Evolutionary conservation across 2,888 invertebrate species (phyloP).

Genomic region (Diabrotica balteata): DNA sequence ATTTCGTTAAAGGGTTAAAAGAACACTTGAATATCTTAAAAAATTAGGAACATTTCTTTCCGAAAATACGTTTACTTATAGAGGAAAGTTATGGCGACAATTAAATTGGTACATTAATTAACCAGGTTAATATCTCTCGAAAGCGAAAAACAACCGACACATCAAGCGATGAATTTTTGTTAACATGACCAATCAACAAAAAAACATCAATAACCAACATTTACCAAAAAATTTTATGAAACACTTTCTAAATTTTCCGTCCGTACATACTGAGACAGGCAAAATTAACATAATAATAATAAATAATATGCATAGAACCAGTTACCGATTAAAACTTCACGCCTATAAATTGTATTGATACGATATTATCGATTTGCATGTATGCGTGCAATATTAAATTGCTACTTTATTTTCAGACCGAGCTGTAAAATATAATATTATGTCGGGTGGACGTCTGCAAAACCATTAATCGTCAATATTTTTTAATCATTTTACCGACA

Average conservation of each 20-base stretch:
- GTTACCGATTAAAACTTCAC: slow-evolving; percentile 37
- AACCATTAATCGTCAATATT: slow-evolving; percentile 35
- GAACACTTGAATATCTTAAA: no score
- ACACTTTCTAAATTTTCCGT: slow-evolving; percentile 22
- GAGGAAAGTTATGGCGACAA: no score
- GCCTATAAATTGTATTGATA: slow-evolving; percentile 36
- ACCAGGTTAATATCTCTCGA: no score
- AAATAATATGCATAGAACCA: slow-evolving; percentile 32
- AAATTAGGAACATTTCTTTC: no score
- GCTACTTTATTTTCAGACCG: slow-evolving; percentile 45
- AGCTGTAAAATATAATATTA: slow-evolving; percentile 42
- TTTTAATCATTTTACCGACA: slow-evolving; percentile 31
- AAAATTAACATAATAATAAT: slow-evolving; percentile 32
- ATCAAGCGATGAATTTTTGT: background rate
- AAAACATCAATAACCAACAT: background rate
- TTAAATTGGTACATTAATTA: no score
- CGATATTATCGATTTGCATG: slow-evolving; percentile 51
- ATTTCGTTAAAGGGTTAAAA: no score
- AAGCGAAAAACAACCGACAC: background rate
- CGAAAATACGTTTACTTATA: no score
- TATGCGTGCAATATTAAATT: slow-evolving; percentile 52
- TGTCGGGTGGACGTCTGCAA: slow-evolving; percentile 35
- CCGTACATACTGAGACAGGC: background rate
- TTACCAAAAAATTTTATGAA: slow-evolving; percentile 12
- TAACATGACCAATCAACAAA: background rate